A percentile compares a stretch with the other conserved stretches of the same genome.
Conservation (phyloP, 2,888 invertebrate species). For the Andrena dorsata region DNA sequence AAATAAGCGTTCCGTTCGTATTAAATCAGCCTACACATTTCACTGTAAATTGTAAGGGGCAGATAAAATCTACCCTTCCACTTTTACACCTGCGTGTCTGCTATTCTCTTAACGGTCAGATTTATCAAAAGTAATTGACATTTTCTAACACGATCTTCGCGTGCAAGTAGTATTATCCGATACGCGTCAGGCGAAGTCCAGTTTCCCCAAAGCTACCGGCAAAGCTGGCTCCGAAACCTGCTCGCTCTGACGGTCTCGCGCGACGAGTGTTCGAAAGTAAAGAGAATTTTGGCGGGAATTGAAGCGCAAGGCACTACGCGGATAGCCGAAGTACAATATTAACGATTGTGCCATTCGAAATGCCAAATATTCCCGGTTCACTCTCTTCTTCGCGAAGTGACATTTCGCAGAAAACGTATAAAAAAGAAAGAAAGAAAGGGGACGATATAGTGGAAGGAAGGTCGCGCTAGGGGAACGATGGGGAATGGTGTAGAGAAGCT, state of each 20-base stretch:
- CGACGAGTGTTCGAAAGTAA: slow-evolving; percentile 27
- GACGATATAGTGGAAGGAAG: slow-evolving; percentile 5
- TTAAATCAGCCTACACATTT: background rate
- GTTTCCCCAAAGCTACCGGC: slow-evolving; percentile 5
- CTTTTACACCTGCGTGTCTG: background rate
- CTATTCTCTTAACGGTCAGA: too few species aligned
- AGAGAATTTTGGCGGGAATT: slow-evolving; percentile 63
- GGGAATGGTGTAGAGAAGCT: background rate
- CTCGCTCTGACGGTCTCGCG: slow-evolving; percentile 15
- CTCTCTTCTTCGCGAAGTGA: slow-evolving; percentile 29
- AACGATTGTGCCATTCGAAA: slow-evolving; percentile 67
- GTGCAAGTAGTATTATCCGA: slow-evolving; percentile 48
- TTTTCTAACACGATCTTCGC: slow-evolving; percentile 3
- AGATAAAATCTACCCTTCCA: background rate
- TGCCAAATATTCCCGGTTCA: slow-evolving; percentile 69
- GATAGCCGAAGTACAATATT: slow-evolving; percentile 53
- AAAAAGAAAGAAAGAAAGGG: slow-evolving; percentile 8
- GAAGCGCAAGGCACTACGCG: slow-evolving; percentile 53
- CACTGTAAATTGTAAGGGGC: too few species aligned
- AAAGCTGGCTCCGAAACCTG: background rate
- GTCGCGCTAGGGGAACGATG: background rate
- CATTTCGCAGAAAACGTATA: slow-evolving; percentile 9
- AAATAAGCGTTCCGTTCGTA: background rate
- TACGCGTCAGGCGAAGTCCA: background rate
- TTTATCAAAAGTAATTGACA: background rate